Evolutionary conservation across 2,888 invertebrate species (phyloP).

Genomic region (Cremastinae sp.): DNA sequence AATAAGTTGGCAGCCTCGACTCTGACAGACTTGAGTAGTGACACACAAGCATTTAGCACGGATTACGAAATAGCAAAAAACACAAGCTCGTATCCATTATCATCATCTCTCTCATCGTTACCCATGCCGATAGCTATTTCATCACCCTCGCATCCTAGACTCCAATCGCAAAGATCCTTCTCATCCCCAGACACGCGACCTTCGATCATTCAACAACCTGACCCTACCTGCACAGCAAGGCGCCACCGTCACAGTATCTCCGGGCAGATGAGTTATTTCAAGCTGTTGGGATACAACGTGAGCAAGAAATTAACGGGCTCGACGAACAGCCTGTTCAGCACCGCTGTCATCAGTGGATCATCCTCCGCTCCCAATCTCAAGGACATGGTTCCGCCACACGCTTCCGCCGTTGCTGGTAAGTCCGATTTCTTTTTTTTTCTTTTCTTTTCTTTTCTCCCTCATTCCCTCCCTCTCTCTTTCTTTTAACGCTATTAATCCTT

Average conservation of each 20-base stretch:
- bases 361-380: conserved; percentile 95
- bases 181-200: conserved; percentile 79
- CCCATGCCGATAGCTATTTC: conserved; percentile 51
- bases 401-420: conserved; percentile 88
- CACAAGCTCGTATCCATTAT: not conserved
- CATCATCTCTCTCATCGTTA: conserved; percentile 39
- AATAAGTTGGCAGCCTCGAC: too few species aligned
- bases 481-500: not conserved
- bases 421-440: conserved; percentile 2
- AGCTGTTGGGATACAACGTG: conserved; percentile 91
- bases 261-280: conserved; percentile 96
- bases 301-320: conserved; percentile 86
- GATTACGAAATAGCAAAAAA: conserved; percentile 9
- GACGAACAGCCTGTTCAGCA: conserved; percentile 95
- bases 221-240: conserved; percentile 83
- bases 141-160: conserved; percentile 67
- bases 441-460: conserved; percentile 34
- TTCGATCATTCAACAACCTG: conserved; percentile 78
- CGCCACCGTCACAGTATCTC: conserved; percentile 97
- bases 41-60: not conserved
- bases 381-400: conserved; percentile 90
- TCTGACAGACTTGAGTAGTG: not conserved
- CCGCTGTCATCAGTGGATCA: conserved; percentile 97
- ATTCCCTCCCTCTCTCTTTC: too few species aligned
- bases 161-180: conserved; percentile 78